Conservation (phyloP, 2,113 vertebrate genomes). For the Actenoides hombroni region DNA sequence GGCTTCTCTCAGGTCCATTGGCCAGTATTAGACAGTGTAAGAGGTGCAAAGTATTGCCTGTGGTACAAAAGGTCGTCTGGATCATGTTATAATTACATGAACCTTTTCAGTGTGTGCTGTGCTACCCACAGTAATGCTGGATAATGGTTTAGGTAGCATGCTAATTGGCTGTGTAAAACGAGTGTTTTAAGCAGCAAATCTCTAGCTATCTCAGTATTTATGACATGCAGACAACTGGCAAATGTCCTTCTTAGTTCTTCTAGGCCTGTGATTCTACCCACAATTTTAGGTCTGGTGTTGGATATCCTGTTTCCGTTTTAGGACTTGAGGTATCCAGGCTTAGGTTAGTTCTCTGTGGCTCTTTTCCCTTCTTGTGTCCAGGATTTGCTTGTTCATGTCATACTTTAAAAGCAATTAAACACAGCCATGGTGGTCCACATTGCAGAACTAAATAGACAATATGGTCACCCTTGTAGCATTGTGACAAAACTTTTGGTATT, state of each 20-base stretch:
- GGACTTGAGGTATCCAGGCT: neutral
- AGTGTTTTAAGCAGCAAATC: slow-evolving; percentile 20
- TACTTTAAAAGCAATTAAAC: neutral
- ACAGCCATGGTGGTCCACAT: neutral
- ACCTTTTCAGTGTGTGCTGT: neutral
- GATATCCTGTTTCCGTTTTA: neutral
- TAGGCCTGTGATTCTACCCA: neutral
- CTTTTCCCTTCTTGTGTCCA: neutral
- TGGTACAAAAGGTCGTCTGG: slow-evolving; percentile 23
- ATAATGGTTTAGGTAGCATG: slow-evolving; percentile 35
- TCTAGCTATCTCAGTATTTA: neutral
- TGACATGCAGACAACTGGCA: neutral
- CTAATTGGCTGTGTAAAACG: slow-evolving; percentile 44
- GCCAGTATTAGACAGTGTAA: neutral
- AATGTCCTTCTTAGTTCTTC: neutral
- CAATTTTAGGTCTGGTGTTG: neutral
- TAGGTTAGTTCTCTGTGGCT: neutral
- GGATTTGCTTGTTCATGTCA: neutral
- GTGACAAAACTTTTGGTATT: neutral
- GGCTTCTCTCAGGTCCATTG: neutral
- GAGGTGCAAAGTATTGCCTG: slow-evolving; percentile 8
- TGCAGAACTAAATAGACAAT: neutral
- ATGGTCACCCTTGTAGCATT: neutral
- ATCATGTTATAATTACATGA: slow-evolving; percentile 42
- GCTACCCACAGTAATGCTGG: slow-evolving; percentile 20